Evolutionary conservation across 1,140 invertebrate genomes (phyloP), one percentile per base, ranked within the genome.

Genomic region (Lasaia peninsularis): DNA sequence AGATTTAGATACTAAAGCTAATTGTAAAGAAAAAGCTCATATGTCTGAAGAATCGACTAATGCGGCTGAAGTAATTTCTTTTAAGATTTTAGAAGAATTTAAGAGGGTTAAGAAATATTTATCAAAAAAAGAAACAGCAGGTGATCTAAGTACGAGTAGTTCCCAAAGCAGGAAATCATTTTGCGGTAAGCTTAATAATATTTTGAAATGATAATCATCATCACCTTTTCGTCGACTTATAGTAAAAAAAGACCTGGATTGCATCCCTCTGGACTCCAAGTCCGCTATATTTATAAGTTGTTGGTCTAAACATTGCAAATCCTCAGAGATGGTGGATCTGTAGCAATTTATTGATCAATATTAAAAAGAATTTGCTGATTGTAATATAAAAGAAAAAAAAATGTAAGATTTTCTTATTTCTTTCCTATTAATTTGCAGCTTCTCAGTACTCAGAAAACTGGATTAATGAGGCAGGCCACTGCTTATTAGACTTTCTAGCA

Each of bases 41-140:
- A 34, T 55, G 4, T 55, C 34, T 21, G 60, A 62, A 18, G 32
- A 34, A 21, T 34, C 18, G 9, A 54, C 14, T 10, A 28, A 20
- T n/a, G 37, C 31, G 58, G 24, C 28, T 8, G 67, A 78, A 59
- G 49, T 65, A 34, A 58, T 78, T 0, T 61, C 75, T 6, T 76
- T 74, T 52, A 78, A 78, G 64, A 63, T 74, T 52, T 48, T 78
- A 21, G 67, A 76, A 54, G 75, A 76, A 56, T 68, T 78, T 21
- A 78, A 60, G 58, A 78, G 60, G 59, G 44, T 76, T 0, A 74
- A 72, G 10, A 56, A 32, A 35, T 76, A 60, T 50, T 69, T 78
- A 12, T 63, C 57, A 24, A 74, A 34, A 55, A 54, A 33, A 16
- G 59, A 70, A 8, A 57, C 52, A 40, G 51, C 20, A 21, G 49